phyloP scores from a whole-genome alignment of 2,888 invertebrate genomes.

The Lepas anatifera region DNA sequence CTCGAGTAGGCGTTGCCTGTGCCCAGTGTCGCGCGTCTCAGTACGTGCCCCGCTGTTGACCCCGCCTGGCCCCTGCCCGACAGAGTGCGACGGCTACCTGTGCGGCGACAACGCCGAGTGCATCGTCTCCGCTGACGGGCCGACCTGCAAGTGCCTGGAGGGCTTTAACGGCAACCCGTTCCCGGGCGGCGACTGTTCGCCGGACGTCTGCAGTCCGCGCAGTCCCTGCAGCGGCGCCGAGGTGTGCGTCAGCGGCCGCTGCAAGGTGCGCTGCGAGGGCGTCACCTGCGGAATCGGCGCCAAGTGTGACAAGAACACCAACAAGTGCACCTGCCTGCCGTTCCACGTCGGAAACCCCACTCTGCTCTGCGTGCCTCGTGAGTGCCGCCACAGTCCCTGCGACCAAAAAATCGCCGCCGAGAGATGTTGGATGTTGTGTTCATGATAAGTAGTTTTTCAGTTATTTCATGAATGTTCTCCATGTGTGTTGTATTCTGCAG shows the following conservation, averaged over 20 bases:
- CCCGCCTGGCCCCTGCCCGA: no score
- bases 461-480: no score
- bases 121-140: slow-evolving; percentile 67
- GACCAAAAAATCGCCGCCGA: no score
- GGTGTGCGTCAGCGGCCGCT: slow-evolving; percentile 73
- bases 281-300: slow-evolving; percentile 80
- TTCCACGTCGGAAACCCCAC: slow-evolving; percentile 82
- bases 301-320: slow-evolving; percentile 62
- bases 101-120: slow-evolving; percentile 38
- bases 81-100: slow-evolving; percentile 30
- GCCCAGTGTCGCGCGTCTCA: no score
- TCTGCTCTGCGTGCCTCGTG: slow-evolving; percentile 51
- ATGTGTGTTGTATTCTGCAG: no score
- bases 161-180: slow-evolving; percentile 82
- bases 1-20: no score
- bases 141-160: slow-evolving; percentile 76
- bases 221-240: slow-evolving; percentile 64
- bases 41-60: no score
- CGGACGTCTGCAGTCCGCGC: slow-evolving; percentile 65
- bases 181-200: slow-evolving; percentile 71
- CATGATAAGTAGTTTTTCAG: no score
- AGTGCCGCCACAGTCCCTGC: slow-evolving; percentile 39
- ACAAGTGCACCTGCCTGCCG: slow-evolving; percentile 73
- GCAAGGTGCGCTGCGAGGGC: slow-evolving; percentile 75
- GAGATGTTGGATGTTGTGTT: no score